phyloP scores from a whole-genome alignment of 1,140 invertebrate genomes.

The Drosophila kanapiae region DNA sequence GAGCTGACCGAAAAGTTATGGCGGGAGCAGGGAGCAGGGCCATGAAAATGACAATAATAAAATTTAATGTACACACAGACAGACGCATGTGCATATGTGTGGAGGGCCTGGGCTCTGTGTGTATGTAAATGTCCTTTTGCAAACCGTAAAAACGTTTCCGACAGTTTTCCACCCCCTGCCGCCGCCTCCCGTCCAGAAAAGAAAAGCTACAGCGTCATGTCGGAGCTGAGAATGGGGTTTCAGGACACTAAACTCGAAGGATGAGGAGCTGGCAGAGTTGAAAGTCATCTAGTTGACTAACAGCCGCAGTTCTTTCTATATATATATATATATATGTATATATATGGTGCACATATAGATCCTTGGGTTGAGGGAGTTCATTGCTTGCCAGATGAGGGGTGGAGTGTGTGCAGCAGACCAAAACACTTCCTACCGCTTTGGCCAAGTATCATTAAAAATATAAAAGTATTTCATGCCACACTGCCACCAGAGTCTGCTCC shows the following conservation, averaged over 20 bases:
- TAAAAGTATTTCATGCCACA: conserved; percentile 80
- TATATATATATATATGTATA: conserved; percentile 2
- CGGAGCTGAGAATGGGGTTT: conserved; percentile 11
- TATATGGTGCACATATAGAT: conserved; percentile 4
- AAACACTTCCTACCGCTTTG: conserved; percentile 83
- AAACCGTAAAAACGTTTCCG: conserved; percentile 81
- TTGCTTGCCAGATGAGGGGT: conserved; percentile 59
- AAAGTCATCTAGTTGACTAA: conserved; percentile 79
- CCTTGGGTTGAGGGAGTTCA: conserved; percentile 49
- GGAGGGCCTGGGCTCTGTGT: conserved; percentile 21
- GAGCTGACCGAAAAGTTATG: conserved; percentile 68
- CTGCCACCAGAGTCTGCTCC: conserved; percentile 23
- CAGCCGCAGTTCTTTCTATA: conserved; percentile 33
- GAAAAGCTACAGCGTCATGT: conserved; percentile 61
- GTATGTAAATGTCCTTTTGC: conserved; percentile 75
- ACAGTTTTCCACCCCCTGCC: conserved; percentile 47
- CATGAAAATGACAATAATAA: conserved; percentile 84
- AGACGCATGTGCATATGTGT: conserved; percentile 55
- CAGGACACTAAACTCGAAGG: conserved; percentile 11
- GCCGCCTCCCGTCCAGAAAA: conserved; percentile 11
- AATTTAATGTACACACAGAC: conserved; percentile 80
- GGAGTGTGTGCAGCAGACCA: conserved; percentile 80
- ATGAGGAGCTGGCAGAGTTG: conserved; percentile 50
- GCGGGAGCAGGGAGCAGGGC: conserved; percentile 15
- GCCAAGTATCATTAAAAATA: conserved; percentile 84